These are phyloP conservation scores for Scortum barcoo DNA, from an alignment of 2,113 vertebrate genomes.

Conservation along the genomic window DNA sequence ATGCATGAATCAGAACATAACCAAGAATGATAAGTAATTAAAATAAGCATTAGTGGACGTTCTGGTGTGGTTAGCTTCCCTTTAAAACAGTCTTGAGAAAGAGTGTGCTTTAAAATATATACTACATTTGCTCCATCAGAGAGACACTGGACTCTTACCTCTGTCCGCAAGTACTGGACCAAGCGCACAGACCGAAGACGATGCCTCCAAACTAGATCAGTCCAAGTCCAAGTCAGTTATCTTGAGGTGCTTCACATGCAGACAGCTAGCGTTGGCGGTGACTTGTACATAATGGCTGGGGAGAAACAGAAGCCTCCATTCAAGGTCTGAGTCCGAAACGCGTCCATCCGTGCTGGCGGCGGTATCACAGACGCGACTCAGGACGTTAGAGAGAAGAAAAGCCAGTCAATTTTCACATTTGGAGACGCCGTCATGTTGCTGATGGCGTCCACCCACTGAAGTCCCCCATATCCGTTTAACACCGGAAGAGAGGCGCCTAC, in stretches of 20 bases:
- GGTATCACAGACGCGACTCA: too few relatives aligned
- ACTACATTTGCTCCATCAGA: background rate
- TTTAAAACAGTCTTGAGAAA: background rate
- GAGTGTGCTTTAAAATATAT: too few relatives aligned
- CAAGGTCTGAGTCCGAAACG: background rate
- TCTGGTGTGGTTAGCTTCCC: background rate
- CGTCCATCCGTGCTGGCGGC: fast-evolving
- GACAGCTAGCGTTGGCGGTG: background rate
- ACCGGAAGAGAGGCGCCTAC: slow-evolving; percentile 57
- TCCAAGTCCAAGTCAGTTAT: background rate
- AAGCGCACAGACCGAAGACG: background rate
- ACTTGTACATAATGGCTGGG: background rate
- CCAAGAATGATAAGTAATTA: too few relatives aligned
- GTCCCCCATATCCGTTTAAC: slow-evolving; percentile 52
- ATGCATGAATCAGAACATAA: too few relatives aligned
- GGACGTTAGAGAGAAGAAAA: background rate
- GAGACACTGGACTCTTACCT: slow-evolving; percentile 25
- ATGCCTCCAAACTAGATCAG: background rate
- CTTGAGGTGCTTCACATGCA: background rate
- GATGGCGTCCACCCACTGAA: slow-evolving; percentile 34
- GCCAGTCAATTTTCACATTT: background rate
- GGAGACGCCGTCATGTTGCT: background rate
- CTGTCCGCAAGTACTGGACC: background rate
- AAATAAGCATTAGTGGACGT: background rate
- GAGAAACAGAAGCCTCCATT: background rate